phyloP scores from a whole-genome alignment of 2,113 vertebrate genomes.

The Alectura lathami region DNA sequence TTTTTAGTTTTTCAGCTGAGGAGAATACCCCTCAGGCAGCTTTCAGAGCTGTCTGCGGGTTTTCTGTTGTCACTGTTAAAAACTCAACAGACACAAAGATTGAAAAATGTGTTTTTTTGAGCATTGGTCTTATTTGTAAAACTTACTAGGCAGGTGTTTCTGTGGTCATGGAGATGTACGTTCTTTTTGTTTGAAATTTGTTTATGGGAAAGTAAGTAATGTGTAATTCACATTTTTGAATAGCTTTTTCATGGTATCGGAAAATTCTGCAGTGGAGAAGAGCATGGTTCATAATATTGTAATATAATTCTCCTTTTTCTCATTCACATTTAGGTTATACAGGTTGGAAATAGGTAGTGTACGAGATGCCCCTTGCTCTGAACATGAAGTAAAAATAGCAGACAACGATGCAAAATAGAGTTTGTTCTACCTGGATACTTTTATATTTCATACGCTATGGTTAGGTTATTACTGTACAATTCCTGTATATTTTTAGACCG shows the following conservation, averaged over 20 bases:
- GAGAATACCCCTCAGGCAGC: background rate
- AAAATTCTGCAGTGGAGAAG: background rate
- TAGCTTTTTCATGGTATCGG: background rate
- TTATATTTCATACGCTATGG: background rate
- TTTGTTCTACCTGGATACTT: background rate
- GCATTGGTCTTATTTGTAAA: background rate
- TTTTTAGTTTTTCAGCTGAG: background rate
- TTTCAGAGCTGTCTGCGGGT: background rate
- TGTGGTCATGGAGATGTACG: background rate
- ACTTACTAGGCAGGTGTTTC: background rate
- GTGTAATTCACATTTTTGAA: background rate
- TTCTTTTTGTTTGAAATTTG: background rate
- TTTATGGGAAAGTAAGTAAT: background rate
- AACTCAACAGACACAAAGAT: background rate
- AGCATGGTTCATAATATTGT: background rate
- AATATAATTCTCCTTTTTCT: background rate
- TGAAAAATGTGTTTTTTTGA: background rate
- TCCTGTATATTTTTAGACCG: background rate
- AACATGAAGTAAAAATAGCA: background rate
- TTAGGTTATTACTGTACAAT: background rate
- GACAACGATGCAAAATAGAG: background rate
- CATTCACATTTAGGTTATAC: background rate
- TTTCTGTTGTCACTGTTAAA: background rate
- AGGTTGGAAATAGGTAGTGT: background rate
- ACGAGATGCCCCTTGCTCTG: background rate